Evolutionary conservation across 1,140 invertebrate genomes (phyloP).

Genomic region (Camponotus vicinus): DNA sequence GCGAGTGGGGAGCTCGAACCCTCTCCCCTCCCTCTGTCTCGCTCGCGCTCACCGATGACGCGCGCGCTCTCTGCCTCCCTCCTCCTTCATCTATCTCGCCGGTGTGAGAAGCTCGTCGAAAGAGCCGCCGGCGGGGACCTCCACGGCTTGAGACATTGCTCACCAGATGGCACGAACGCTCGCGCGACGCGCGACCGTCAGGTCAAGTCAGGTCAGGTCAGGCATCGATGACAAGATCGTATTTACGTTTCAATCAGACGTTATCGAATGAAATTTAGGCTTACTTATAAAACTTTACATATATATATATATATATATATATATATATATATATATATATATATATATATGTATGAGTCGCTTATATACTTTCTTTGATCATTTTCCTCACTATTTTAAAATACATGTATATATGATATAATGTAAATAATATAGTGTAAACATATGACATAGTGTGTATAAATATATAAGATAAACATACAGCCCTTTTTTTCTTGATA

Average conservation of each 20-base stretch:
- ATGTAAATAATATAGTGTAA: too few species aligned
- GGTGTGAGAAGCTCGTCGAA: constrained; percentile 53
- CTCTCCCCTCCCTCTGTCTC: constrained; percentile 60
- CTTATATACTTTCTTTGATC: neutral
- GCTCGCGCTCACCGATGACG: constrained; percentile 16
- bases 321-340: too few species aligned
- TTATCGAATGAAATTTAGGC: neutral
- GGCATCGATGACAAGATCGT: too few species aligned
- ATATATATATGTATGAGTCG: neutral
- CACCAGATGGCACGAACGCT: constrained; percentile 49
- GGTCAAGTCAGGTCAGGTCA: too few species aligned
- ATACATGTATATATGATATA: neutral
- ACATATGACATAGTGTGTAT: too few species aligned
- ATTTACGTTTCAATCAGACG: neutral
- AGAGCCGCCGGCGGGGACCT: constrained; percentile 37
- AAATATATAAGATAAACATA: neutral
- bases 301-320: neutral
- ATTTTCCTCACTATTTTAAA: neutral
- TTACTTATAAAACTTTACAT: neutral
- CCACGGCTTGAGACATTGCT: neutral
- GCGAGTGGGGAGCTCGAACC: constrained; percentile 60
- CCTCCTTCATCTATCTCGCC: neutral
- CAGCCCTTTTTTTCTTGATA: neutral
- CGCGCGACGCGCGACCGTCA: neutral
- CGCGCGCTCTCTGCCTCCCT: constrained; percentile 28